phyloP scores from a whole-genome alignment of 2,797 vertebrate species.

The Numenius phaeopus region DNA sequence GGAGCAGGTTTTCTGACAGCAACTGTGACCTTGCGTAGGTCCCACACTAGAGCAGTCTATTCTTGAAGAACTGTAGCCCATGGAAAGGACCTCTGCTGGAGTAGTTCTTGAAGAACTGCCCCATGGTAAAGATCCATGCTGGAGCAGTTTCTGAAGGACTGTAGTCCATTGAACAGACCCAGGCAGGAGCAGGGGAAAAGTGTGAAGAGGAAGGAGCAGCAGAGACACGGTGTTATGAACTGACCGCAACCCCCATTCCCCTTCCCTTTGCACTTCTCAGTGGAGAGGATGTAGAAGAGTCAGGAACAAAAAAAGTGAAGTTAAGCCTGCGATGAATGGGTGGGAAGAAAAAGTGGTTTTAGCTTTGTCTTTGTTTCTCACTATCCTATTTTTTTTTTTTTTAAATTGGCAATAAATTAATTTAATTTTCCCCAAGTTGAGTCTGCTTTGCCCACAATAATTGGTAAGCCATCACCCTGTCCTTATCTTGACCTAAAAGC shows the following conservation, averaged over 20 bases:
- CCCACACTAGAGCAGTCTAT: neutral
- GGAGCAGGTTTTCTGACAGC: neutral
- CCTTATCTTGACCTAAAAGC: neutral
- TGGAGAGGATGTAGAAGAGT: neutral
- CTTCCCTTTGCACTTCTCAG: neutral
- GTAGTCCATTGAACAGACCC: neutral
- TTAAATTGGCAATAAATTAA: neutral
- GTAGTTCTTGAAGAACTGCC: neutral
- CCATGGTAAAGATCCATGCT: neutral
- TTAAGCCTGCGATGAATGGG: neutral
- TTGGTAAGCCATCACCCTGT: neutral
- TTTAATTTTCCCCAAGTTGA: neutral
- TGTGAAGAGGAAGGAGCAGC: neutral
- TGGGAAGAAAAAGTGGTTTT: neutral
- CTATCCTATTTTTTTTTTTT: neutral
- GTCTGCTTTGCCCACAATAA: neutral
- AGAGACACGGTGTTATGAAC: neutral
- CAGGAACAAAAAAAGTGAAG: neutral
- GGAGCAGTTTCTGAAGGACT: neutral
- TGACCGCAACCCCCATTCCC: neutral
- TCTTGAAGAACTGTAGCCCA: neutral
- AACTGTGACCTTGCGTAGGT: neutral
- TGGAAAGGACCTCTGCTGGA: neutral
- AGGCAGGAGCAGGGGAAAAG: neutral
- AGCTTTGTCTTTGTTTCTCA: neutral